Evolutionary conservation across 2,888 invertebrate species (phyloP), one percentile per base, ranked within the genome.

Genomic region (Tubiluchus corallicola): DNA sequence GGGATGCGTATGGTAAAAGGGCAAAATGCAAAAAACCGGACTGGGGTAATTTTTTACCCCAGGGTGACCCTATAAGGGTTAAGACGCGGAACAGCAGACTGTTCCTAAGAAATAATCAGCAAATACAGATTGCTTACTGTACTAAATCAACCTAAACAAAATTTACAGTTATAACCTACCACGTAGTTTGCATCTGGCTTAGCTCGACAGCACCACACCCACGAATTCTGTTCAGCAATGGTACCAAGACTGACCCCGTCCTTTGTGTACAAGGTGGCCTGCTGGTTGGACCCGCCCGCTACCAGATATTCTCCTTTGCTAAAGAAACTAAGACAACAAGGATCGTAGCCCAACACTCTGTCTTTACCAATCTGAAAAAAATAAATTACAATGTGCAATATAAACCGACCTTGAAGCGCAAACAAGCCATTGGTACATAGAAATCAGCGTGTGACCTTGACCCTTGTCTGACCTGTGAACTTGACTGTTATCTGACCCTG

Each of bases 181-280:
- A 80, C 71, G 61, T 72, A 77, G 50, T 76, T 76, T 4, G 78
- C 75, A 56, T 73, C 74, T 0, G 82, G 82, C 65, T 79, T 76
- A 37, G 81, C 69, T n/a, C 77, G 76, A 55, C 78, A 76, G 49
- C 77, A 74, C 85, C 85, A 87, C 37, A 85, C 73, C 88, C 87
- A 88, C 0, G 81, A 77, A 52, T 77, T 75, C 50, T 73, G 70
- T 51, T 80, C 78, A 1, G 80, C 79, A 41, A 88, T 69, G 13
- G 69, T 69, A 2, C 79, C 79, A 38, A 88, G 66, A 44, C 76
- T 75, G 44, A 83, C 77, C 1, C 85, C 84, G 52, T 84, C 84
- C 53, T 76, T 74, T 0, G 84, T 85, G 61, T 80, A 80, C 46
- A 88, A 71, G 44, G 73, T 69, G 53, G 82, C 75, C 47, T 75